A percentile compares a stretch with the other conserved stretches of the same genome.
Conservation (phyloP, 2,888 invertebrate genomes). For the Beris morrisii region DNA sequence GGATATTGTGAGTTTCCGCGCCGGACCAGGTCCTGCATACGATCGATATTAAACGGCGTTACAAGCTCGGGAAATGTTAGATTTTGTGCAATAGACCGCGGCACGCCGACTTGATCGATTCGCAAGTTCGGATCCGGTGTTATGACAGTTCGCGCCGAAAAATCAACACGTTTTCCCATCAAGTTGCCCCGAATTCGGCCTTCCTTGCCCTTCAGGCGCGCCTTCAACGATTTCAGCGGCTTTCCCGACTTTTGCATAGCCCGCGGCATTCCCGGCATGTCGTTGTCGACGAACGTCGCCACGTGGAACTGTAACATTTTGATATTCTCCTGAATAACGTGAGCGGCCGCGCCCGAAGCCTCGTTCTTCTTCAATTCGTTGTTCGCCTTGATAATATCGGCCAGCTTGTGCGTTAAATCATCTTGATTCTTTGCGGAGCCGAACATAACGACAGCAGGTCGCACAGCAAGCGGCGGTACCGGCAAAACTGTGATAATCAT, state of each 20-base stretch:
- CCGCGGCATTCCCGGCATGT: conserved; percentile 96
- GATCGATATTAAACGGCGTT: conserved; percentile 96
- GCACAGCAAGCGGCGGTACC: conserved; percentile 92
- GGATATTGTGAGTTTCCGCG: conserved; percentile 98
- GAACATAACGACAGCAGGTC: conserved; percentile 96
- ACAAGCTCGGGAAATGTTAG: conserved; percentile 99
- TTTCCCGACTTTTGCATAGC: conserved; percentile 99
- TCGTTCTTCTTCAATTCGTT: conserved; percentile 95
- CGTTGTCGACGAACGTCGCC: conserved; percentile 97
- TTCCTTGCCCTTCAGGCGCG: conserved; percentile 96
- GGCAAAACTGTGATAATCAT: conserved; percentile 98
- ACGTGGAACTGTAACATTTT: conserved; percentile 99
- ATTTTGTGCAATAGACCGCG: conserved; percentile 97
- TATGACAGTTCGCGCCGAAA: conserved; percentile 98
- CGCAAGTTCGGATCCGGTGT: conserved; percentile 94
- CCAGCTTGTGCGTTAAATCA: conserved; percentile 97
- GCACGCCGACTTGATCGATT: conserved; percentile 97
- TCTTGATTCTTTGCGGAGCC: conserved; percentile 99
- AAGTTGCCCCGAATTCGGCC: conserved; percentile 98
- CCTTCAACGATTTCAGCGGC: conserved; percentile 96
- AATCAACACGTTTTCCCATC: conserved; percentile 99
- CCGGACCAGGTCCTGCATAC: conserved; percentile 84
- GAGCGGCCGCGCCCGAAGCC: conserved; percentile 94
- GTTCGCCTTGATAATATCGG: conserved; percentile 98
- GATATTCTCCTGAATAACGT: conserved; percentile 94